Conservation (phyloP, 2,888 invertebrate species). For the Endotricha flammealis region DNA sequence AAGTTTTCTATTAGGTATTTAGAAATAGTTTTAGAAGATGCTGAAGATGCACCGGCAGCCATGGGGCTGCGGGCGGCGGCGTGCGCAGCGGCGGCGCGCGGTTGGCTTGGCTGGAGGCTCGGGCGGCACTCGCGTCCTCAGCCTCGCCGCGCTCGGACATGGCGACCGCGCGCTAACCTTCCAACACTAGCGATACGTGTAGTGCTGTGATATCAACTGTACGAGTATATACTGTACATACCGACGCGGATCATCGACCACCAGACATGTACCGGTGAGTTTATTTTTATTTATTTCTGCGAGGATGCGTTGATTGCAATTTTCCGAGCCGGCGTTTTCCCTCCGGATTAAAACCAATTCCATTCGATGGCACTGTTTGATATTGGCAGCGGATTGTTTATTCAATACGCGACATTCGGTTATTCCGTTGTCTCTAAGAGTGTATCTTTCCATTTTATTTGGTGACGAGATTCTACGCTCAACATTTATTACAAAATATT, state of each 20-base stretch:
- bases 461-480: too few species aligned
- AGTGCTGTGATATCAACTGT: slow-evolving; percentile 43
- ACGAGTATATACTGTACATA: slow-evolving; percentile 16
- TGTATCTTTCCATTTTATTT: too few species aligned
- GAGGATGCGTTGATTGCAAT: slow-evolving; percentile 9
- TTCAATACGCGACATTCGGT: too few species aligned
- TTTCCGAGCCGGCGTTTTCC: slow-evolving; percentile 36
- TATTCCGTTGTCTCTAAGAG: too few species aligned
- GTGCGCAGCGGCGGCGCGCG: slow-evolving; percentile 17
- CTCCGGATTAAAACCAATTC: too few species aligned
- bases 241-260: slow-evolving; percentile 23
- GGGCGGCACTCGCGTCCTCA: slow-evolving; percentile 52
- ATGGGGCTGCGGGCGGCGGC: not conserved
- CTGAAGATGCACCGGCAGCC: too few species aligned
- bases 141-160: slow-evolving; percentile 57
- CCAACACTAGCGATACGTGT: slow-evolving; percentile 31
- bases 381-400: slow-evolving; percentile 3
- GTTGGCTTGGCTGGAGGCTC: slow-evolving; percentile 15
- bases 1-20: too few species aligned
- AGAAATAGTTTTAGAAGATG: too few species aligned
- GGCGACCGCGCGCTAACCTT: slow-evolving; percentile 40
- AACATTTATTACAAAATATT: slow-evolving; percentile 9
- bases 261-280: slow-evolving; percentile 45
- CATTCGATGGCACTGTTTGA: too few species aligned
- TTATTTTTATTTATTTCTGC: slow-evolving; percentile 6